Evolutionary conservation across 2,888 invertebrate species (phyloP), one percentile per base, ranked within the genome.

Genomic region (Corythucha ciliata): DNA sequence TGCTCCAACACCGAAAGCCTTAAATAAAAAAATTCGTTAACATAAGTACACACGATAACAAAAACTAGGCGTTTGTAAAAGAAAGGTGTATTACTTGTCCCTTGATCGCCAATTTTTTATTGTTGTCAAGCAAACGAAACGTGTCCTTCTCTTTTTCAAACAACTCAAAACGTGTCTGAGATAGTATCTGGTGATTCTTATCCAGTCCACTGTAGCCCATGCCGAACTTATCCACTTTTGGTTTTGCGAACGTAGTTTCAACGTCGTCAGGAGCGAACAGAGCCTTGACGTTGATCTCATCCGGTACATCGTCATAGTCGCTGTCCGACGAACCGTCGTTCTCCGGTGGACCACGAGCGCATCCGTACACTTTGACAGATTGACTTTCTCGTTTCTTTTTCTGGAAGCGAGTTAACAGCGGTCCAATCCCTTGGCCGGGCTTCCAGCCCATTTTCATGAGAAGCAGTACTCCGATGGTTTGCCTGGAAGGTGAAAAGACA

Each of bases 1-100:
- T 0, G 92, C 97, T 1, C 98, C 98, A 2, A 97, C 94, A 18
- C 98, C 98, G 71, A 98, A 98, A 0, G 96, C 98, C 75, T 94
- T n/a, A n/a, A n/a, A n/a, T n/a, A n/a, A n/a, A n/a, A n/a, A n/a
- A n/a, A n/a, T n/a, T n/a, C n/a, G n/a, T n/a, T n/a, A n/a, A n/a
- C n/a, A n/a, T n/a, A n/a, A n/a, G n/a, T n/a, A n/a, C n/a, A n/a
- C n/a, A n/a, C n/a, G n/a, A n/a, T n/a, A n/a, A n/a, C n/a, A n/a
- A n/a, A n/a, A n/a, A n/a, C n/a, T n/a, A n/a, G n/a, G n/a, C n/a
- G n/a, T n/a, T n/a, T n/a, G n/a, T n/a, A n/a, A n/a, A n/a, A n/a
- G n/a, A n/a, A n/a, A n/a, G n/a, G n/a, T n/a, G n/a, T n/a, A n/a
- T 54, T 58, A 71, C 71, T 65, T 73, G 72, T 44, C 72, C 73